Base-by-base conservation (phyloP, 2,888 invertebrate species). In the Diadegma fenestrale region DNA sequence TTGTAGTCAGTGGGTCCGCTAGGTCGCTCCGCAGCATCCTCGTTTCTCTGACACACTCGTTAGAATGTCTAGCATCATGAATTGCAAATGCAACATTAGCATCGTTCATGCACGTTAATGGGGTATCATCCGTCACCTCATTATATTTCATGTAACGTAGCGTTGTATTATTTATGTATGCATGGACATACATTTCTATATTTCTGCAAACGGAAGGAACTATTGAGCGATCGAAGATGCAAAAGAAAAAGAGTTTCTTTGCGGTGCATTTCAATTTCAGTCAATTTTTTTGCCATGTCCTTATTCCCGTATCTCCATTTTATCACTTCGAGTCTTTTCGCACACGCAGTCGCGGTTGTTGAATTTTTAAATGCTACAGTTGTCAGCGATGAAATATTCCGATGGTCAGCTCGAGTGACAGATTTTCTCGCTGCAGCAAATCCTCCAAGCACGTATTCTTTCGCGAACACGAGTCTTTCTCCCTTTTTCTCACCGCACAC, bases 401-500 rank as follows among this genome's bases (percentile, higher is more conserved):
- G 37, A 64, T 41, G 75, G 64, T 75, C 51, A 71, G 75, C 54
- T 63, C 33, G 80, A 63, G 66, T 33, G n/a, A 75, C 71, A 54
- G 75, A 85, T 85, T 85, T 73, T 63, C 72, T 41, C 80, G 72
- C 77, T 54, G 30, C 51, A 78, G 37, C 63, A 54, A 66, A 63
- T 37, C 48, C 26, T 77, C 54, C 48, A 6, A 72, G 73, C 79
- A 82, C 82, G 79, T 85, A 85, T 85, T 82, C 78, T 71, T 72
- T 80, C 77, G 22, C 37, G 30, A 30, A 37, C 41, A 33, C 17
- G 37, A 63, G 41, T 33, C 17, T 45, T 14, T 4, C 54, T 81
- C 54, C 54, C 48, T 71, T 71, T 73, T 77, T 43, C 68, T 79
- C 85, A 86, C 86, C 86, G n/a, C n/a, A 87, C 80, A 81, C 80